Conservation (phyloP, 2,888 invertebrate genomes). For the Drosophila percnosoma region DNA sequence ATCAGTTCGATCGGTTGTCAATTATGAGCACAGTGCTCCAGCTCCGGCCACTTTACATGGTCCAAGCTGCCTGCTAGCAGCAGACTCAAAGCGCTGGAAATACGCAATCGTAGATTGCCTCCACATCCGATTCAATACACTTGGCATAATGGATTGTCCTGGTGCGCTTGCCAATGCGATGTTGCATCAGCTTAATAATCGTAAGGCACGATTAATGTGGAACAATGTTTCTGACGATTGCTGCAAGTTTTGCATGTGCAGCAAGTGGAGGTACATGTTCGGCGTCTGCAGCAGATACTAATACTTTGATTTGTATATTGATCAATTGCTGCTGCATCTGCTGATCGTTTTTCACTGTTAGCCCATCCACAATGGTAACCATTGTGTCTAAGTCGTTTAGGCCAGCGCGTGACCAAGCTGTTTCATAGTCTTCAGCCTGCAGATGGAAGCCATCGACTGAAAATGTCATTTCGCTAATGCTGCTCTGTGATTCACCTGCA, state of each 20-base stretch:
- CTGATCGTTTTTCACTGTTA: constrained; percentile 23
- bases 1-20: constrained; percentile 55
- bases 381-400: constrained; percentile 76
- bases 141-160: constrained; percentile 50
- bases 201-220: constrained; percentile 56
- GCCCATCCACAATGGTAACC: constrained; percentile 67
- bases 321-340: constrained; percentile 73
- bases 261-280: constrained; percentile 75
- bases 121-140: constrained; percentile 4
- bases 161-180: constrained; percentile 57
- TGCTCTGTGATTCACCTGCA: constrained; percentile 16
- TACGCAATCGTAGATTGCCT: constrained; percentile 59
- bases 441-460: constrained; percentile 13
- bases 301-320: constrained; percentile 76
- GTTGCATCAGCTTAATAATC: constrained; percentile 63
- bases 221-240: constrained; percentile 37
- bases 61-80: constrained; percentile 57
- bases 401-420: constrained; percentile 77
- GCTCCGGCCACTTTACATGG: constrained; percentile 35
- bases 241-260: constrained; percentile 61
- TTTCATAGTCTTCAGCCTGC: constrained; percentile 69
- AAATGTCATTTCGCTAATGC: constrained; percentile 2
- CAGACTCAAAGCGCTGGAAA: constrained; percentile 58
- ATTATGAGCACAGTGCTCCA: constrained; percentile 22
- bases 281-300: constrained; percentile 84